Conservation (phyloP, 2,888 invertebrate genomes). For the Monopis laevigella region DNA sequence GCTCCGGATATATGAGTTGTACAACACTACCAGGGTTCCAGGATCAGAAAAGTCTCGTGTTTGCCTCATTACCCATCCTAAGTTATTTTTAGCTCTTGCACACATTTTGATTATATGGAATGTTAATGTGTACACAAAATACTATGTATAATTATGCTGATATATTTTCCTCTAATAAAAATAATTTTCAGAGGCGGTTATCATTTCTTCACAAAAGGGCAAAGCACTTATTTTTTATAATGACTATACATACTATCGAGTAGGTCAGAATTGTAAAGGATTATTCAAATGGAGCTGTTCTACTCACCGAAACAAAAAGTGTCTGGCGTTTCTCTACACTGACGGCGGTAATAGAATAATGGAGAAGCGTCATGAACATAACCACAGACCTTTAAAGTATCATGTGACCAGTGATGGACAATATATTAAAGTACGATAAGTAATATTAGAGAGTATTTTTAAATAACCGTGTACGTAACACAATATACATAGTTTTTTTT, state of each 20-base stretch:
- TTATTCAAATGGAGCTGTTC: not conserved
- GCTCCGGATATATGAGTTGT: too few relatives aligned
- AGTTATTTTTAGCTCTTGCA: too few relatives aligned
- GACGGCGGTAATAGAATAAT: not conserved
- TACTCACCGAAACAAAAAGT: not conserved
- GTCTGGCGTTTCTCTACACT: not conserved
- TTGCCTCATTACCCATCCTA: too few relatives aligned
- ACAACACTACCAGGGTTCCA: too few relatives aligned
- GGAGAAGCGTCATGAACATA: not conserved
- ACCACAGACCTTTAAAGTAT: not conserved
- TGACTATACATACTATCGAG: not conserved
- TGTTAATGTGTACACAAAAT: too few relatives aligned
- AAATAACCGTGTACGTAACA: too few relatives aligned
- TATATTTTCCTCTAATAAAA: too few relatives aligned
- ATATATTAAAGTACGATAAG: constrained; percentile 1
- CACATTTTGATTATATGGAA: too few relatives aligned
- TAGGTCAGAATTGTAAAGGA: not conserved
- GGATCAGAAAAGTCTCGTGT: too few relatives aligned
- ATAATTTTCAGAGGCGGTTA: not conserved
- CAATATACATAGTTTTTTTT: too few relatives aligned
- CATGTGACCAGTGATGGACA: not conserved
- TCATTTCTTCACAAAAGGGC: not conserved
- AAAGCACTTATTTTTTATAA: not conserved
- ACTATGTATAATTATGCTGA: too few relatives aligned
- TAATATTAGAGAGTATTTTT: too few relatives aligned